Evolutionary conservation across 2,888 invertebrate species (phyloP), one percentile per base, ranked within the genome.

Genomic region (Tiliacea aurago): DNA sequence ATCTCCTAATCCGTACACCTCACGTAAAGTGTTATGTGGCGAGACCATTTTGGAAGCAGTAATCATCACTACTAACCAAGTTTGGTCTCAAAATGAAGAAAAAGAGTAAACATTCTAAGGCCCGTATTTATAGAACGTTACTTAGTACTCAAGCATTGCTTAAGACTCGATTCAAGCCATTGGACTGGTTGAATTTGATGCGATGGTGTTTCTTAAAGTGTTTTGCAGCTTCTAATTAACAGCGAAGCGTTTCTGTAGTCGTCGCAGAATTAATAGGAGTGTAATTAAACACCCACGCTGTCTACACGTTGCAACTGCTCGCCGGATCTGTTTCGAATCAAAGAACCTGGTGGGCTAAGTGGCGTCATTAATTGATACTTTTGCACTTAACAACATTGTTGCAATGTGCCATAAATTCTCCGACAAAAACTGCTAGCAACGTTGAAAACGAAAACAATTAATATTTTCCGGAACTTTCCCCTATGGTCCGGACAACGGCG

Each of bases 361-460:
- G 56, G 63, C 58, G 51, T 73, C 79, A 72, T 76, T 79, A 79
- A 64, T 72, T 51, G 56, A 63, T 79, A 53, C 23, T 41, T 79
- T 51, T 58, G 51, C 15, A 64, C 45, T 51, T 43, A 45, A 78
- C 18, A 76, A 76, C 61, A 78, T 49, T 70, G 43, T 56, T 62
- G 45, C 49, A 72, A 33, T 33, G 41, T 47, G 41, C 56, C 41
- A 79, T 58, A 47, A 37, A 73, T 79, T 53, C 9, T 56, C 28
- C n/a, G 9, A 63, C 28, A 78, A 78, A 62, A 63, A 63, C 43
- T 51, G 51, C 67, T 9, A 56, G 23, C 28, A n/a, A 59, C 18
- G 58, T 67, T 51, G 56, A 62, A 61, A 75, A 69, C 58, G 70
- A 37, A 45, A 76, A 78, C 70, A 61, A 58, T 74, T 76, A 58